A percentile compares a stretch with the other conserved stretches of the same genome.
These are phyloP conservation scores for Cheilosia scutellata DNA, from an alignment of 2,888 invertebrate species.

Conservation along the genomic window DNA sequence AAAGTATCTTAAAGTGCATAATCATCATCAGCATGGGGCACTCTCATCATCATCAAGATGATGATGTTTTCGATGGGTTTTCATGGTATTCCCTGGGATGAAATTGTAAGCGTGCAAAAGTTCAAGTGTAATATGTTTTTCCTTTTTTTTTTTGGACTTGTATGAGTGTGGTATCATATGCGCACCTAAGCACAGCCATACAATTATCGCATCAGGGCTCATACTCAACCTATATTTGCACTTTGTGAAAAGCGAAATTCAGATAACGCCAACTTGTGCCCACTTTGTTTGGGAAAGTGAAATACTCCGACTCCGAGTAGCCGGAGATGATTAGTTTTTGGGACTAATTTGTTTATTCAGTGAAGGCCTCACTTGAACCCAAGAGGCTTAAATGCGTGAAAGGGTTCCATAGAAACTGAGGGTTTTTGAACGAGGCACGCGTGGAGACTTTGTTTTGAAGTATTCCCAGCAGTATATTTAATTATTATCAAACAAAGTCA, in stretches of 20 bases:
- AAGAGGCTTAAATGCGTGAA: constrained; percentile 12
- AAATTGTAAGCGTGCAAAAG: constrained; percentile 48
- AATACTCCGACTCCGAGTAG: constrained; percentile 6
- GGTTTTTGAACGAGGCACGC: background rate
- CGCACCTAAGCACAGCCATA: constrained; percentile 43
- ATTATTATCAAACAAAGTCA: background rate
- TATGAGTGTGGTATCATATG: constrained; percentile 24
- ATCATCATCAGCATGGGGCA: constrained; percentile 61
- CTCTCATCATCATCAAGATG: constrained; percentile 68
- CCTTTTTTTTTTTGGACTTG: background rate
- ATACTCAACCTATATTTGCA: constrained; percentile 74
- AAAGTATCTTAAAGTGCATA: constrained; percentile 64
- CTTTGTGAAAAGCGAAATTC: constrained; percentile 73
- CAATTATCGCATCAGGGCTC: constrained; percentile 69
- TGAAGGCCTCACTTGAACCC: constrained; percentile 9
- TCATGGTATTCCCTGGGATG: constrained; percentile 17
- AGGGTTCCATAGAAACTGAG: background rate
- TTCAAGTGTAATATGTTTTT: constrained; percentile 23
- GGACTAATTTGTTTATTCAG: constrained; percentile 27
- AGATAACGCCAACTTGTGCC: constrained; percentile 43
- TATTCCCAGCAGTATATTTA: no score
- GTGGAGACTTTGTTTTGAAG: no score
- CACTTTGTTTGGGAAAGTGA: constrained; percentile 63
- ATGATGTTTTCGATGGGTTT: constrained; percentile 44
- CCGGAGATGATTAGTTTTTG: background rate